Conservation (phyloP, 2,888 invertebrate species). For the Linyphia triangularis region DNA sequence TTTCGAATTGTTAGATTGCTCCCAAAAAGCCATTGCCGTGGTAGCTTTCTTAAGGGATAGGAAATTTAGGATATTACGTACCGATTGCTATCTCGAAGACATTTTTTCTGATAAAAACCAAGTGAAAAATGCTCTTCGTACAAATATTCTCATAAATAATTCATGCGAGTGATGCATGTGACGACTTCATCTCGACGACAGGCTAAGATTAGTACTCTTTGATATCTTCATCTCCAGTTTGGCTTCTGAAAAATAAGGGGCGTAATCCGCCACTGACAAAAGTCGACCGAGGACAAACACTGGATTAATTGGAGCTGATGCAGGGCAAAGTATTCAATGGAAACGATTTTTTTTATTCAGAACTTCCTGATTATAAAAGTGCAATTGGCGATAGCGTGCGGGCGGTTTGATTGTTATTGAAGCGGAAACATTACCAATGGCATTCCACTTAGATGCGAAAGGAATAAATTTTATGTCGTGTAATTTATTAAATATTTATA, state of each 20-base stretch:
- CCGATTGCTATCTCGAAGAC: background rate
- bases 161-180: slow-evolving; percentile 1
- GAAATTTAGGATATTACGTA: background rate
- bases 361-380: too few species aligned
- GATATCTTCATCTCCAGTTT: background rate
- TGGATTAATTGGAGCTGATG: background rate
- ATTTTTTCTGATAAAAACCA: background rate
- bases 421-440: too few species aligned
- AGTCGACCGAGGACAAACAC: background rate
- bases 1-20: too few species aligned
- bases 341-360: background rate
- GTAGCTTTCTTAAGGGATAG: too few species aligned
- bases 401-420: too few species aligned
- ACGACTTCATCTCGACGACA: slow-evolving; percentile 34
- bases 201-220: background rate
- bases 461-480: too few species aligned
- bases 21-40: too few species aligned
- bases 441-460: too few species aligned
- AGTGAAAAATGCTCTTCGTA: slow-evolving; percentile 5
- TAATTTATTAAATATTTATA: too few species aligned
- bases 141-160: slow-evolving; percentile 30
- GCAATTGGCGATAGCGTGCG: too few species aligned
- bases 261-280: background rate
- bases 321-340: background rate
- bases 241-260: background rate